Evolutionary conservation across 2,113 vertebrate genomes (phyloP), one percentile per base, ranked within the genome.

Genomic region (Marmota monax): DNA sequence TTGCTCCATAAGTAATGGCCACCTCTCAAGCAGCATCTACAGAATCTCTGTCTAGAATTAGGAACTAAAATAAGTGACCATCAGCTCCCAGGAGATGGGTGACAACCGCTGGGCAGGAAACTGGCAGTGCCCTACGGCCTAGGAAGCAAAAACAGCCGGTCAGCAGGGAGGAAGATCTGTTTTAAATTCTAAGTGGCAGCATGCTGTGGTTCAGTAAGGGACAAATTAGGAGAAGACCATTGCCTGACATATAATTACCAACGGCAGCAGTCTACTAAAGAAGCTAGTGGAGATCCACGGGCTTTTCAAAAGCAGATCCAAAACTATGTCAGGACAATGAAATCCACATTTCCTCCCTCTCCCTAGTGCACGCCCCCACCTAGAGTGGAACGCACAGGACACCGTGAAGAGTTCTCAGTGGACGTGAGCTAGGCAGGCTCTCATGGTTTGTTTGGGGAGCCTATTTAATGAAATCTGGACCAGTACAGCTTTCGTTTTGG

Each of bases 151-250:
- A 13, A 14, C 16, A 51, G 14, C 45, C 61, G 82, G 42, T 18
- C 22, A 16, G 5, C 5, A 37, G n/a, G 45, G 48, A 92, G 45
- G 27, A 48, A 72, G 39, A 5, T 67, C 86, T 93, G 83, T 4
- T 91, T 85, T 65, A 8, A 72, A 88, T 92, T 94, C 37, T 58
- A 25, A 11, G 34, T 56, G 92, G 70, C 79, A 84, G 25, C 72
- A 45, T 0, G 7, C n/a, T 88, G 72, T 3, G 5, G 34, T 32
- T 83, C 42, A 53, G 34, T 0, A 3, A 48, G 39, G 56, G 29
- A n/a, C 82, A 22, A 39, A 25, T 32, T 53, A 72, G 88, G 96
- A 95, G 79, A 37, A 95, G 42, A 63, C 69, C 85, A 42, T 13
- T 51, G 1, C 74, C 51, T 67, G 42, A 76, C 18, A 56, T 89